Percentiles rank a stretch among this genome's conserved stretches.
phyloP scores from a whole-genome alignment of 2,113 vertebrate genomes.

The Helogale parvula region DNA sequence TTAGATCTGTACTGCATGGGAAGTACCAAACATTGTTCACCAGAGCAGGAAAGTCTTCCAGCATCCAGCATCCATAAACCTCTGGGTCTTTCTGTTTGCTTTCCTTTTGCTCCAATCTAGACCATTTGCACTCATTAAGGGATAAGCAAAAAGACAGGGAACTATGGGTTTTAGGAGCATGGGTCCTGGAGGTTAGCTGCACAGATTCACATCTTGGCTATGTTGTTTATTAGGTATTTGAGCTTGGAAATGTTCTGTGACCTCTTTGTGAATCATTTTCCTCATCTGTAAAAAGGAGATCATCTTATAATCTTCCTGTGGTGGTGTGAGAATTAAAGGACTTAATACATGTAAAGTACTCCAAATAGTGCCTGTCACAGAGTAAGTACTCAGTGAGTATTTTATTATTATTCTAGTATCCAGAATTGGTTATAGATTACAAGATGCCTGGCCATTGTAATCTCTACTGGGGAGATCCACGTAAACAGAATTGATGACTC shows the following conservation, averaged over 20 bases:
- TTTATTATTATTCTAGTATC: not conserved
- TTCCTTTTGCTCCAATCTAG: not conserved
- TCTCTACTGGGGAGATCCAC: not conserved
- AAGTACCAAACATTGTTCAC: not conserved
- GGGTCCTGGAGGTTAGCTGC: not conserved
- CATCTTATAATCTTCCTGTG: not conserved
- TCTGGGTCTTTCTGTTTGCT: not conserved
- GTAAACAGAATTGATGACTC: not conserved
- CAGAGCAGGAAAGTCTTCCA: not conserved
- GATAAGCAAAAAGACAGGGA: not conserved
- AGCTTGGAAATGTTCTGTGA: not conserved
- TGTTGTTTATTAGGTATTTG: not conserved
- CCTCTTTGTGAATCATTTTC: not conserved
- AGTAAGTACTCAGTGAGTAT: not conserved
- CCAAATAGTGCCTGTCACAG: not conserved
- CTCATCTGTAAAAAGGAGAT: not conserved
- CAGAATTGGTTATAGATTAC: not conserved
- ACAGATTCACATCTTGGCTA: not conserved
- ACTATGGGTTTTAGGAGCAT: not conserved
- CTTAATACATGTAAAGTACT: not conserved
- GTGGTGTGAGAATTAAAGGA: not conserved
- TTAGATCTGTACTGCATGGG: not conserved
- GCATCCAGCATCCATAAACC: not conserved
- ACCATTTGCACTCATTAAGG: not conserved
- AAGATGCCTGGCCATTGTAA: not conserved